Evolutionary conservation across 2,113 vertebrate species (phyloP).

Genomic region (Circaetus cinerascens): DNA sequence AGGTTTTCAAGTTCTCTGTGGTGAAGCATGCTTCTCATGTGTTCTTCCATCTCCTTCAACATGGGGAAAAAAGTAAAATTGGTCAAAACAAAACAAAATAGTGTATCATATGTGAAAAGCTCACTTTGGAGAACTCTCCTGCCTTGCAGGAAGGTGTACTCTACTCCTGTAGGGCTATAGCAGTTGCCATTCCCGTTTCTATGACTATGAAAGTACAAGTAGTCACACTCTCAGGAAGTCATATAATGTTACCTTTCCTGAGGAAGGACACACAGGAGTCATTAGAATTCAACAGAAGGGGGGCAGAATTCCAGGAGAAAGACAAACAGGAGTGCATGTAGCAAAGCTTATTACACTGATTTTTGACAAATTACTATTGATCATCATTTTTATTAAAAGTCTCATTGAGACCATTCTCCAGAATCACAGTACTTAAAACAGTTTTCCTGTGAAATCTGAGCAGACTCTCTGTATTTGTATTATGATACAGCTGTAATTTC

Average conservation of each 20-base stretch:
- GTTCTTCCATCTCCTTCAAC: conserved; percentile 93
- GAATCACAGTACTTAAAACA: background rate
- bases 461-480: background rate
- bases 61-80: conserved; percentile 26
- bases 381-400: background rate
- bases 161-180: background rate
- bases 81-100: background rate
- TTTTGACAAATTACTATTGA: background rate
- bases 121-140: background rate
- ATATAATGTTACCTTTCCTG: background rate
- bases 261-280: background rate
- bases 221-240: background rate
- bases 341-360: background rate
- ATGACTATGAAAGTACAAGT: background rate
- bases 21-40: conserved; percentile 97
- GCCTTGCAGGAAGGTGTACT: background rate
- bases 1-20: conserved; percentile 97
- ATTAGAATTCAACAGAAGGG: background rate
- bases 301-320: background rate
- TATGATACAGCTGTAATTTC: background rate
- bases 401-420: background rate
- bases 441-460: background rate
- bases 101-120: background rate
- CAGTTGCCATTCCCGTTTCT: background rate
- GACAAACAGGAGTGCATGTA: background rate